Percentiles rank a stretch among this genome's conserved stretches.
phyloP scores from a whole-genome alignment of 2,888 invertebrate genomes.

The Brenthis hecate region DNA sequence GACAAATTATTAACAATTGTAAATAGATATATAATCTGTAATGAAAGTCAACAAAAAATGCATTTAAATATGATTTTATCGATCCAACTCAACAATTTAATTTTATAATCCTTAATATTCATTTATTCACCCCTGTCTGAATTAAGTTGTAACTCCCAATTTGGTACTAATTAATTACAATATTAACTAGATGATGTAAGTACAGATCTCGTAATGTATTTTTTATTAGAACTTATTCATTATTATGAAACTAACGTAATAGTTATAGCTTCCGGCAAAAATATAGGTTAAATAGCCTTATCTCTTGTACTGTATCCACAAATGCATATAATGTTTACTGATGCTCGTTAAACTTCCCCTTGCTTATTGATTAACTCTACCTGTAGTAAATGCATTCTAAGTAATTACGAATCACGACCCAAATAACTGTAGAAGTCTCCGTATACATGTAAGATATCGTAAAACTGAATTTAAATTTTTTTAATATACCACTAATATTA shows the following conservation, averaged over 20 bases:
- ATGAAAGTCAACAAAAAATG: not conserved
- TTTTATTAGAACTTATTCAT: constrained; percentile 1
- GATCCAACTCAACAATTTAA: not conserved
- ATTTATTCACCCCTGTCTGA: constrained; percentile 23
- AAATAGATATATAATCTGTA: too few relatives aligned
- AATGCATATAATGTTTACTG: too few relatives aligned
- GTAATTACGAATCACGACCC: too few relatives aligned
- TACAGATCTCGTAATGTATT: constrained; percentile 9
- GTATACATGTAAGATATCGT: too few relatives aligned
- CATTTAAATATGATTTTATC: not conserved
- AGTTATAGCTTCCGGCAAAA: constrained; percentile 6
- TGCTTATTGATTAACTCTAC: too few relatives aligned
- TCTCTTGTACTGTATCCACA: constrained; percentile 9
- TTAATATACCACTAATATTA: too few relatives aligned
- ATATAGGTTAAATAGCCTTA: constrained; percentile 17
- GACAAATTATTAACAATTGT: too few relatives aligned
- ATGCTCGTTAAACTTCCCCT: too few relatives aligned
- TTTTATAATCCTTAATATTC: constrained; percentile 17
- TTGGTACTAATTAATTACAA: constrained; percentile 16
- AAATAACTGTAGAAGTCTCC: too few relatives aligned
- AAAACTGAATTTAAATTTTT: too few relatives aligned
- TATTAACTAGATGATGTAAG: constrained; percentile 2
- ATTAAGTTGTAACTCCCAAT: constrained; percentile 22
- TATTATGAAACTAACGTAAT: constrained; percentile 10
- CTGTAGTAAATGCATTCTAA: too few relatives aligned